Base-by-base conservation (phyloP, 30 jellyfish, hydroid and myxozoan species). In the Pseudorhiza aurosa region DNA sequence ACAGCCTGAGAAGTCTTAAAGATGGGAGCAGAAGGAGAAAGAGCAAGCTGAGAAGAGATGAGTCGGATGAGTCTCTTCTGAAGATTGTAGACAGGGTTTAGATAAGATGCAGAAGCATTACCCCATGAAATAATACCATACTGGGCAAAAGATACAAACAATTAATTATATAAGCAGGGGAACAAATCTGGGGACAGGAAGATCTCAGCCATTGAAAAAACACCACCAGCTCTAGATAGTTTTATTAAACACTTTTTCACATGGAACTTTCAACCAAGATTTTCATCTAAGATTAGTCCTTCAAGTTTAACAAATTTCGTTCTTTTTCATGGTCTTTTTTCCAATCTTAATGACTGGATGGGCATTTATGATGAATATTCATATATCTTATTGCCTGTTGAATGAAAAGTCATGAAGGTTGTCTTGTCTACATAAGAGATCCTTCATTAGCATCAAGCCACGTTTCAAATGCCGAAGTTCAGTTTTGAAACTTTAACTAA, bases 281-380 rank as follows among this genome's bases (percentile, higher is more conserved):
- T 60, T 32, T 60, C 75, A 60, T 60, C 75, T 32, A 60, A 26
- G 21, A 8, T 8, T 36, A 65, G 63, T 18, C 80, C 80, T 65
- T 8, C 28, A 40, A 64, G 31, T 40, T 64, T 68, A 68, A 40
- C 82, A 46, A 68, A 68, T 42, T 68, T 68, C 8, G 68, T 73
- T 68, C 24, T 26, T 64, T 64, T 22, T 7, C 7, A 40, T 64
- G 33, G 57, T 35, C 59, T 64, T 64, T 65, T 30, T 64, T 40
- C 78, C 78, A 32, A 64, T 40, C 59, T 64, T 64, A 40, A 64
- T 40, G 31, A 40, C 31, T 64, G 56, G 57, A 64, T n/a, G n/a
- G n/a, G n/a, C n/a, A n/a, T n/a, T n/a, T n/a, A n/a, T n/a, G n/a
- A n/a, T n/a, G n/a, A n/a, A n/a, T 30, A 5, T 35, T 64, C 43